phyloP scores from a whole-genome alignment of 2,113 vertebrate species.

The Poecilia latipinna region DNA sequence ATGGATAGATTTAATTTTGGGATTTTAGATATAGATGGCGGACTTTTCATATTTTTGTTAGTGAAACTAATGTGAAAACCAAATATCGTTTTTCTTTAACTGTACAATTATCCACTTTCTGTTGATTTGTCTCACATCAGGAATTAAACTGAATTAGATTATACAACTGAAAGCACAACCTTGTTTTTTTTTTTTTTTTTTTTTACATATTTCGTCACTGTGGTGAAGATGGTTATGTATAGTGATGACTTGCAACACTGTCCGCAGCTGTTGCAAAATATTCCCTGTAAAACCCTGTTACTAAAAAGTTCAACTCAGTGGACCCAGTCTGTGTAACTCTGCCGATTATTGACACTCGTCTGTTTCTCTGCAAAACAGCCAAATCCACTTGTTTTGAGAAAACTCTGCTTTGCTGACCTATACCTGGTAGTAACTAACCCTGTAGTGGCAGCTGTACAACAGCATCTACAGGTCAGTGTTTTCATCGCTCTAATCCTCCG shows the following conservation, averaged over 20 bases:
- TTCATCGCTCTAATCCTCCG: not conserved
- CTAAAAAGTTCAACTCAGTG: not conserved
- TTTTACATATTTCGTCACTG: not conserved
- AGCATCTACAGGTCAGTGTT: not conserved
- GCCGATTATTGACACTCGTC: not conserved
- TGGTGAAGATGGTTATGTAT: not conserved
- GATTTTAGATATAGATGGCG: not conserved
- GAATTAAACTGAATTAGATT: not conserved
- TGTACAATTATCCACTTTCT: too few relatives aligned
- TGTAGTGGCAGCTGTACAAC: not conserved
- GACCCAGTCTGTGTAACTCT: not conserved
- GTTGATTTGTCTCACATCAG: not conserved
- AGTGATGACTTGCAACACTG: not conserved
- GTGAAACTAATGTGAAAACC: too few relatives aligned
- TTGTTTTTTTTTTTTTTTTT: not conserved
- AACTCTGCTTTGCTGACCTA: not conserved
- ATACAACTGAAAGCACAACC: not conserved
- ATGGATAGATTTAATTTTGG: not conserved
- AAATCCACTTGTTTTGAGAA: not conserved
- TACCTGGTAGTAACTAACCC: constrained; percentile 10
- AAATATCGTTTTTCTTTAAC: too few relatives aligned
- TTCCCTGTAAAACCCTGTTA: not conserved
- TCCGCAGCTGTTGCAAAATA: not conserved
- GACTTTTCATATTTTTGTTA: too few relatives aligned
- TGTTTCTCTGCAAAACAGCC: constrained; percentile 1